Conservation (phyloP, 2,797 vertebrate species). For the Hafferia zeledoni region DNA sequence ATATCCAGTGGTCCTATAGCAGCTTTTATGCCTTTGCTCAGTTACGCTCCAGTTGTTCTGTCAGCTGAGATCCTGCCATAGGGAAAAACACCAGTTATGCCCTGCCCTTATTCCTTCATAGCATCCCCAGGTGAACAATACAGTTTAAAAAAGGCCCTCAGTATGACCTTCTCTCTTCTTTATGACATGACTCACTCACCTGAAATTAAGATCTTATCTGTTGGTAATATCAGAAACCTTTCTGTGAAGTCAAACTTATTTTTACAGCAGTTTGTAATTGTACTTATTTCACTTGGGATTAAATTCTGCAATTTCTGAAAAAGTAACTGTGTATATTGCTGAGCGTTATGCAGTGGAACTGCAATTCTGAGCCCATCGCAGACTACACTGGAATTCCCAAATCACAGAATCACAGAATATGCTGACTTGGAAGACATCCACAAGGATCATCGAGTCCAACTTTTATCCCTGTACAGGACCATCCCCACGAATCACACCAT, state of each 20-base stretch:
- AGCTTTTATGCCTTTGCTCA: conserved; percentile 23
- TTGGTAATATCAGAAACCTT: conserved; percentile 7
- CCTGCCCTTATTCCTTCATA: not conserved
- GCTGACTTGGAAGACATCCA: not conserved
- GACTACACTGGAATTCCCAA: not conserved
- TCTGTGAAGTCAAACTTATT: not conserved
- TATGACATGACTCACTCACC: not conserved
- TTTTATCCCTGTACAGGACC: not conserved
- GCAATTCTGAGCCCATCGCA: not conserved
- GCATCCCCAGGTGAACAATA: not conserved
- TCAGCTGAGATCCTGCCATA: conserved; percentile 26
- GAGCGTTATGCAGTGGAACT: not conserved
- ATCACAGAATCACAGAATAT: not conserved
- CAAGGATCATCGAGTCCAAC: not conserved
- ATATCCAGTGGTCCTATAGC: not conserved
- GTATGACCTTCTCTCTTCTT: not conserved
- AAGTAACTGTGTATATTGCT: not conserved
- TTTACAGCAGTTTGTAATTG: not conserved
- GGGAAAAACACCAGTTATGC: conserved; percentile 31
- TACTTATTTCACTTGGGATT: not conserved
- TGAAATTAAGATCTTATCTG: not conserved
- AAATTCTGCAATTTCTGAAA: not conserved
- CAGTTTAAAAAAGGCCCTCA: not conserved
- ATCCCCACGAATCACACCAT: not conserved
- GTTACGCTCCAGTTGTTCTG: not conserved